phyloP scores from a whole-genome alignment of 2,797 vertebrate species.

The Todus mexicanus region DNA sequence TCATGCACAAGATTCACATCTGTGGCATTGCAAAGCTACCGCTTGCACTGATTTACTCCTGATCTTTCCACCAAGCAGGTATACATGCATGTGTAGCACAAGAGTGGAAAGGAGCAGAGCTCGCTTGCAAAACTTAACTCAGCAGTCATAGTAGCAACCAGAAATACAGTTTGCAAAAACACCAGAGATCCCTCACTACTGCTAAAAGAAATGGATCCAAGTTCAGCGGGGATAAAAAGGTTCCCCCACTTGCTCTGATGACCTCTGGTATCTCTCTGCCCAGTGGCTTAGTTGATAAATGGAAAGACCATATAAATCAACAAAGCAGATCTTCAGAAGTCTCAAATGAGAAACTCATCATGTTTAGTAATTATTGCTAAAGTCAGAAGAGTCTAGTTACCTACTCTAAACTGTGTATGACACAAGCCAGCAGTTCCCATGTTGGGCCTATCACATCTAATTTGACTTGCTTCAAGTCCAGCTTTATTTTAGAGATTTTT shows the following conservation, averaged over 20 bases:
- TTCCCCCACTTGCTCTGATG: background rate
- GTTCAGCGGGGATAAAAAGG: background rate
- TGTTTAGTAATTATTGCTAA: background rate
- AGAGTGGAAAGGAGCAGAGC: background rate
- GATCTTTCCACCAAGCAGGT: background rate
- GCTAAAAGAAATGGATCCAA: background rate
- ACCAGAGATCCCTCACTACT: background rate
- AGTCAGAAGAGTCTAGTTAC: background rate
- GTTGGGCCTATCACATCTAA: background rate
- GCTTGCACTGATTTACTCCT: background rate
- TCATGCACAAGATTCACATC: background rate
- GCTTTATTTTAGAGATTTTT: background rate
- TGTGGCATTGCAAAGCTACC: background rate
- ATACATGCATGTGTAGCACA: accelerated
- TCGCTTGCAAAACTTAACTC: background rate
- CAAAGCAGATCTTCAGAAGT: background rate
- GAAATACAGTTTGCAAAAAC: background rate
- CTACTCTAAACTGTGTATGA: background rate
- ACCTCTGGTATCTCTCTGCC: background rate
- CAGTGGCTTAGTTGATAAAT: background rate
- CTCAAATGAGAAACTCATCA: background rate
- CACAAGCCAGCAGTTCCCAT: background rate
- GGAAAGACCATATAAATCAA: background rate
- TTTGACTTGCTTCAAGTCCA: background rate
- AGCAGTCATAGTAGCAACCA: background rate